Conservation (phyloP, 35 echinoderm and acorn worm genomes). For the Lytechinus variegatus region DNA sequence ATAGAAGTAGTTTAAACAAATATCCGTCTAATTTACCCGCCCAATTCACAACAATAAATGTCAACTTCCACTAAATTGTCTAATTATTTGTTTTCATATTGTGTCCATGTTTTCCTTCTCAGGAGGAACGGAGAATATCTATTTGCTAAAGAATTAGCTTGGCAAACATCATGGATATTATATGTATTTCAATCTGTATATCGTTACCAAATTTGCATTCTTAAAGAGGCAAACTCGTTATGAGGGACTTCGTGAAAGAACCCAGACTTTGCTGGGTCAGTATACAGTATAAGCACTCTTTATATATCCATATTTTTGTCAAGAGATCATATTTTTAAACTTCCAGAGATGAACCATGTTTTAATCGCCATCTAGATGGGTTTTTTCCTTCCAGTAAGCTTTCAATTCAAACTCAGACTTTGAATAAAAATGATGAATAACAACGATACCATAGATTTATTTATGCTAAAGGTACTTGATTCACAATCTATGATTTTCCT, state of each 20-base stretch:
- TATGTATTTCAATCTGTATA: too few species aligned
- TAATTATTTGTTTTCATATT: conserved; percentile 6
- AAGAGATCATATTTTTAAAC: too few species aligned
- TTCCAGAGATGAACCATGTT: too few species aligned
- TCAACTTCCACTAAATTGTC: background rate
- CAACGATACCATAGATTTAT: too few species aligned
- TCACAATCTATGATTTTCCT: too few species aligned
- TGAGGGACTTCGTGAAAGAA: background rate
- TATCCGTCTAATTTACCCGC: background rate
- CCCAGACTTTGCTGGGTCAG: background rate
- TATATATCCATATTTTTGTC: too few species aligned
- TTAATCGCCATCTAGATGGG: too few species aligned
- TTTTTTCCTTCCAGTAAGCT: too few species aligned
- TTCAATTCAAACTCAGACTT: too few species aligned
- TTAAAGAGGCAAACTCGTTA: background rate
- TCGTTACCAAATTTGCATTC: background rate
- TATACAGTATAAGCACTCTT: too few species aligned
- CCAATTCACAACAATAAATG: conserved; percentile 1
- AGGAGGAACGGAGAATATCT: background rate
- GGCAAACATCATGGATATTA: background rate
- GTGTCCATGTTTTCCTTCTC: background rate
- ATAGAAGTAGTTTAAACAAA: conserved; percentile 6
- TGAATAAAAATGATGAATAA: too few species aligned
- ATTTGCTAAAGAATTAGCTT: background rate
- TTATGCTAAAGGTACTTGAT: too few species aligned